Percentiles rank a stretch among this genome's conserved stretches.
phyloP scores from a whole-genome alignment of 2,113 vertebrate species.

The Hipposideros armiger region DNA sequence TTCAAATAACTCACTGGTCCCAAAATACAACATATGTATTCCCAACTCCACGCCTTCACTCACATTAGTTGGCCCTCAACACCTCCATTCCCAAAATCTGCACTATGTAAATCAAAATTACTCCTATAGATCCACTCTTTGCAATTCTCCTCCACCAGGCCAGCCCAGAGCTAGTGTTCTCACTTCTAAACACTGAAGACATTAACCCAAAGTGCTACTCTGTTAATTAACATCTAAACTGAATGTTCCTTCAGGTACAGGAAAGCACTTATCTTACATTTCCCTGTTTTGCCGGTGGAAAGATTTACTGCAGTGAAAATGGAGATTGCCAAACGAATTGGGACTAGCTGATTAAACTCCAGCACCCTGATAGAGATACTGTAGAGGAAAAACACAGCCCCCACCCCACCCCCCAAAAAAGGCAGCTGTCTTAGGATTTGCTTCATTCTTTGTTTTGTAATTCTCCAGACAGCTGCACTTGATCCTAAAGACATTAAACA shows the following conservation, averaged over 20 bases:
- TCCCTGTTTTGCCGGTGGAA: not conserved
- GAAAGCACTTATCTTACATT: not conserved
- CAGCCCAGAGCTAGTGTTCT: not conserved
- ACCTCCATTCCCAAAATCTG: not conserved
- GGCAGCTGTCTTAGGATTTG: slow-evolving; percentile 82
- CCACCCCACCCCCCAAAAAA: not conserved
- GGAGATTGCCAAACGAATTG: not conserved
- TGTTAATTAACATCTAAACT: not conserved
- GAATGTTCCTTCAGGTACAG: not conserved
- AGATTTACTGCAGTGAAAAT: not conserved
- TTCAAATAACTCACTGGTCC: not conserved
- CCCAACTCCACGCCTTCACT: not conserved
- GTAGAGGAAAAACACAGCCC: not conserved
- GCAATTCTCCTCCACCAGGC: not conserved
- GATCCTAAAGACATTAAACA: slow-evolving; percentile 69
- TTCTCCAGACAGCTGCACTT: slow-evolving; percentile 77
- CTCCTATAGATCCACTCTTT: not conserved
- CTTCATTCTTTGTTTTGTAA: slow-evolving; percentile 44
- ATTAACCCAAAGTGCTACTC: not conserved
- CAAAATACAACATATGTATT: not conserved
- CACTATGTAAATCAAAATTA: slow-evolving; percentile 14
- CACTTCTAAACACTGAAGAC: not conserved
- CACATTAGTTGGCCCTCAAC: not conserved
- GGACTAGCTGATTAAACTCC: not conserved
- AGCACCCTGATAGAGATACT: slow-evolving; percentile 25